Evolutionary conservation across 2,113 vertebrate species (phyloP).

Genomic region (Cygnus atratus): DNA sequence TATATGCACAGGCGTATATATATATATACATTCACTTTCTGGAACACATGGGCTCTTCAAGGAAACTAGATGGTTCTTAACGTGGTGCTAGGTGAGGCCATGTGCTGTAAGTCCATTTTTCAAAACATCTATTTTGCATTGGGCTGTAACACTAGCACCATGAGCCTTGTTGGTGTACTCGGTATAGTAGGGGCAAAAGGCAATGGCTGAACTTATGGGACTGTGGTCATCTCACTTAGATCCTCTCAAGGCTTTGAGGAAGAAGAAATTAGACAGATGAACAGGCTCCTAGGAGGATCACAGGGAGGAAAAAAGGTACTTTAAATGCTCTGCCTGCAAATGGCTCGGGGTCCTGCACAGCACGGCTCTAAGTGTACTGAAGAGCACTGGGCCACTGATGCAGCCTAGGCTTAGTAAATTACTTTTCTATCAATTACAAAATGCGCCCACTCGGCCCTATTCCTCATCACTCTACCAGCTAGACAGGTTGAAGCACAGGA

Average conservation of each 20-base stretch:
- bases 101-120: not conserved
- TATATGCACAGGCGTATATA: not conserved
- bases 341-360: fast-evolving
- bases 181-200: not conserved
- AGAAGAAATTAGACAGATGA: not conserved
- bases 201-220: fast-evolving
- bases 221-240: not conserved
- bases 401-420: not conserved
- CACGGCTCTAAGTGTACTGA: fast-evolving
- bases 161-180: fast-evolving
- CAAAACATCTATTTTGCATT: not conserved
- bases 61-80: not conserved
- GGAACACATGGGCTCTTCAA: not conserved
- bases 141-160: not conserved
- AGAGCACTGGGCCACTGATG: not conserved
- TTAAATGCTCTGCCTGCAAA: not conserved
- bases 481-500: not conserved
- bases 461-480: not conserved
- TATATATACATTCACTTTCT: not conserved
- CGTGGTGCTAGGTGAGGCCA: fast-evolving
- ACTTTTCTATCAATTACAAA: not conserved
- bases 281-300: not conserved
- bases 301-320: not conserved
- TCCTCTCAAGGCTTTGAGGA: not conserved
- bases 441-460: fast-evolving